Evolutionary conservation across 2,888 invertebrate species (phyloP).

Genomic region (Cerastis rubricosa): DNA sequence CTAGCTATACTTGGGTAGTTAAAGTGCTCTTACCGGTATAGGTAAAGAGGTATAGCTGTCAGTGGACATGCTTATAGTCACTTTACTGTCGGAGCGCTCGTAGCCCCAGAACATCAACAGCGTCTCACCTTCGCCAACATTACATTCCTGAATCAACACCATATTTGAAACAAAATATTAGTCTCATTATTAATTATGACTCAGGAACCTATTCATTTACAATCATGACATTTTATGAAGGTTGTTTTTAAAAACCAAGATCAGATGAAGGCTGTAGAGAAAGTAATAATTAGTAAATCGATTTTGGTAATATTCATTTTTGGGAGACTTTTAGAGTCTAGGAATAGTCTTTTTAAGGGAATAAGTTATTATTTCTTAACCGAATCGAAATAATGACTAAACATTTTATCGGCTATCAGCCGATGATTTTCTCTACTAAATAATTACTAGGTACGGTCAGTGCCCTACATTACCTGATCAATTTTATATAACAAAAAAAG

Average conservation of each 20-base stretch:
- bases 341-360: neutral
- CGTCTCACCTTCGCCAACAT: slow-evolving; percentile 83
- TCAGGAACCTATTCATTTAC: neutral
- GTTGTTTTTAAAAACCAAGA: neutral
- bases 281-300: neutral
- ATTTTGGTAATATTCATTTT: neutral
- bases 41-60: slow-evolving; percentile 83
- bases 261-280: neutral
- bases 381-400: neutral
- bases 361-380: neutral
- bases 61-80: slow-evolving; percentile 83
- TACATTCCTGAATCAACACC: slow-evolving; percentile 77
- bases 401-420: neutral
- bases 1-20: neutral
- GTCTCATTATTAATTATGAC: neutral
- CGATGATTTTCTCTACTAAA: neutral
- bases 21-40: slow-evolving; percentile 70
- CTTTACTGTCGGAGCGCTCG: slow-evolving; percentile 80
- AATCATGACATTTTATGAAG: neutral
- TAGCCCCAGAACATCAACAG: slow-evolving; percentile 85
- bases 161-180: neutral
- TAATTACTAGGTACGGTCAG: neutral
- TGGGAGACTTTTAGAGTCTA: neutral
- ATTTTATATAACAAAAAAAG: too few relatives aligned
- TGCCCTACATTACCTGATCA: too few relatives aligned